Conservation (phyloP, 1,140 invertebrate genomes). For the Subanguina moxae region DNA sequence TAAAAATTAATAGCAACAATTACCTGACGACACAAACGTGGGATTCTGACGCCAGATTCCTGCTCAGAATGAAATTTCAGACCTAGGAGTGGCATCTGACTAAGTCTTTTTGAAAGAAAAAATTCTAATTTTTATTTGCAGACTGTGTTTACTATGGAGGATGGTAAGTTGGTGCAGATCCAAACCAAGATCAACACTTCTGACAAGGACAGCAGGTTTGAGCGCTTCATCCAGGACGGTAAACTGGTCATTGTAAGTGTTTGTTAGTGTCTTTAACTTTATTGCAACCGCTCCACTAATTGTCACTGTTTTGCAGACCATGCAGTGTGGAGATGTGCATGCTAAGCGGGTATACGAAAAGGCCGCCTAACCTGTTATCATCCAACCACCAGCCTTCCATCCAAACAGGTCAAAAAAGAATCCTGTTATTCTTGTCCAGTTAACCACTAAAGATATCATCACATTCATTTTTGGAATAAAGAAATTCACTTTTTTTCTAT, state of each 20-base stretch:
- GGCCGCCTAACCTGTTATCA: not conserved
- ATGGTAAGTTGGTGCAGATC: conserved; percentile 32
- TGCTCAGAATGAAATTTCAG: too few species aligned
- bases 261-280: not conserved
- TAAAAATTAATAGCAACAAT: too few species aligned
- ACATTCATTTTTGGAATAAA: too few species aligned
- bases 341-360: conserved; percentile 31
- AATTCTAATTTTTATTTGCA: conserved; percentile 27
- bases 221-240: conserved; percentile 39
- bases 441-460: too few species aligned
- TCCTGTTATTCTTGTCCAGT: too few species aligned
- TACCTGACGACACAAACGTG: too few species aligned
- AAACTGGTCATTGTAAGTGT: conserved; percentile 34
- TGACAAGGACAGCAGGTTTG: conserved; percentile 39
- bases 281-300: too few species aligned
- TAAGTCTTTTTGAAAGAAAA: too few species aligned
- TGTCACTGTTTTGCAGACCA: conserved; percentile 12
- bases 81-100: too few species aligned
- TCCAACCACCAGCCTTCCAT: not conserved
- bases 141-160: conserved; percentile 39
- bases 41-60: too few species aligned
- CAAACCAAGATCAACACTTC: conserved; percentile 36
- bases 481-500: too few species aligned
- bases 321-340: conserved; percentile 18
- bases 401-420: too few species aligned